These are phyloP conservation scores for Bombus superbus DNA, from an alignment of 1,140 invertebrate species.

Conservation along the genomic window DNA sequence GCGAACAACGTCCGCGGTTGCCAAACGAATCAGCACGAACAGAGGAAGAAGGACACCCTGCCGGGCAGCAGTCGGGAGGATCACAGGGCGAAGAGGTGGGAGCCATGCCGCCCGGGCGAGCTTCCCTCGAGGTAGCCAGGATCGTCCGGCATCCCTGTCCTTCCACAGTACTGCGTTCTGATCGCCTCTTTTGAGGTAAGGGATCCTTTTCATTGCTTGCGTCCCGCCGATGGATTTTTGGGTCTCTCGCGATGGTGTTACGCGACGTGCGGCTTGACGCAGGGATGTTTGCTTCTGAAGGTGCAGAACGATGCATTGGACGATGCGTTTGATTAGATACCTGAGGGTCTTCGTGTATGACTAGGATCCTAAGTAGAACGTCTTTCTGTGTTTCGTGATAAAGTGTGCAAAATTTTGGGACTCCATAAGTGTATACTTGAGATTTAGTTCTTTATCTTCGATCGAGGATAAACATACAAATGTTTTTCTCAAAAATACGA, in stretches of 20 bases:
- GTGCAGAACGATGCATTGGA: too few relatives aligned
- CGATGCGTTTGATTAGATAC: too few relatives aligned
- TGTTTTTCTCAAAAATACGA: too few relatives aligned
- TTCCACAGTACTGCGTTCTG: slow-evolving; percentile 47
- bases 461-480: too few relatives aligned
- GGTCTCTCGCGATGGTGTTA: background rate
- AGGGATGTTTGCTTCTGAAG: background rate
- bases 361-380: background rate
- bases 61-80: slow-evolving; percentile 61
- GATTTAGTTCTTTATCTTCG: too few relatives aligned
- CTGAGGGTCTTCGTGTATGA: too few relatives aligned
- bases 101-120: slow-evolving; percentile 82
- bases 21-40: slow-evolving; percentile 17
- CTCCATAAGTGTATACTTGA: too few relatives aligned
- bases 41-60: slow-evolving; percentile 52
- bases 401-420: too few relatives aligned
- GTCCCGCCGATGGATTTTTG: background rate
- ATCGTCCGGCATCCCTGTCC: slow-evolving; percentile 70
- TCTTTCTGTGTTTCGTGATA: background rate
- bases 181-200: slow-evolving; percentile 72
- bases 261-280: background rate
- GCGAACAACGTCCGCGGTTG: background rate
- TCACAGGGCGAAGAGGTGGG: slow-evolving; percentile 68
- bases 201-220: background rate
- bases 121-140: slow-evolving; percentile 76